phyloP scores from a whole-genome alignment of 2,113 vertebrate species.

The Colinus virginianus region DNA sequence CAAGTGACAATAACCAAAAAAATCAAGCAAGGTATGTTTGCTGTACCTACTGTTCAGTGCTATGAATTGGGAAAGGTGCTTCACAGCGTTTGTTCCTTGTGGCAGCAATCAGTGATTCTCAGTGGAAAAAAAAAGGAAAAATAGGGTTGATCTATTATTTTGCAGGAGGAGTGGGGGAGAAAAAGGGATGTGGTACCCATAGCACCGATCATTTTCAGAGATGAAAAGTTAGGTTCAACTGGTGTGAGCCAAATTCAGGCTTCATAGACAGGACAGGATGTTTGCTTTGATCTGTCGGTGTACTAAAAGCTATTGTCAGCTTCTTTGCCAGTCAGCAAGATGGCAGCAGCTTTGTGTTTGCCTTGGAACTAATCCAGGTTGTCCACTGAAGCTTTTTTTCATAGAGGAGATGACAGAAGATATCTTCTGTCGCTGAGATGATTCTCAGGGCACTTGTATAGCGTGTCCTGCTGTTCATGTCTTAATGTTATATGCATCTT shows the following conservation, averaged over 20 bases:
- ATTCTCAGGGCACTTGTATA: not conserved
- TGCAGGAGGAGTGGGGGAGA: no score
- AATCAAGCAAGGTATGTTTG: constrained; percentile 89
- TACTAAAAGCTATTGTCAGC: not conserved
- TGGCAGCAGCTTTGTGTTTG: not conserved
- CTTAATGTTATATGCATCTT: not conserved
- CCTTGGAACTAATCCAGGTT: not conserved
- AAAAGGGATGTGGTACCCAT: accelerated
- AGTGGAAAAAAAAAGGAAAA: not conserved
- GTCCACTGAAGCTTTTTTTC: not conserved
- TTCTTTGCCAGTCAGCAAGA: not conserved
- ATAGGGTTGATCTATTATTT: not conserved
- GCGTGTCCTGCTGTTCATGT: not conserved
- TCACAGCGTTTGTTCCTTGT: not conserved
- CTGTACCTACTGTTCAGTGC: not conserved
- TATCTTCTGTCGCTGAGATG: not conserved
- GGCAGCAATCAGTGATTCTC: not conserved
- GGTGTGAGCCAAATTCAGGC: not conserved
- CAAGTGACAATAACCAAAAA: constrained; percentile 96
- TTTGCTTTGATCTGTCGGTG: not conserved
- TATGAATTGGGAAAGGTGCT: not conserved
- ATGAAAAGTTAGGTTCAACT: not conserved
- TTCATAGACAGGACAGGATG: not conserved
- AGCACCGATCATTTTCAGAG: not conserved
- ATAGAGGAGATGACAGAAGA: not conserved